Evolutionary conservation across 2,888 invertebrate species (phyloP).

Genomic region (Dryococelus australis): DNA sequence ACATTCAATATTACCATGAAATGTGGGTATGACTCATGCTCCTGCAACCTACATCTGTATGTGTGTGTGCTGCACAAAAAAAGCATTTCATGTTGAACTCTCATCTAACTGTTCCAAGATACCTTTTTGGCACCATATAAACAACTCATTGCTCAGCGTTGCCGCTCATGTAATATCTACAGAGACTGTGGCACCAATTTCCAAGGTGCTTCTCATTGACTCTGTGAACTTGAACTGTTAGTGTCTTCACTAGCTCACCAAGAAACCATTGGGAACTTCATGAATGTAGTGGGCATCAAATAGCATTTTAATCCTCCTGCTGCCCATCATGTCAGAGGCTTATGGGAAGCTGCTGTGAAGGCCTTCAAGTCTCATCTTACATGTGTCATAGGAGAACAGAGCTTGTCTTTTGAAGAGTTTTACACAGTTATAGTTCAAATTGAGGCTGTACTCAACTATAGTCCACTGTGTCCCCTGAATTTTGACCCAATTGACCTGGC

Average conservation of each 20-base stretch:
- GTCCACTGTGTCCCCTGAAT: slow-evolving; percentile 40
- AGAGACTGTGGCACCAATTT: slow-evolving; percentile 52
- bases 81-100: slow-evolving; percentile 53
- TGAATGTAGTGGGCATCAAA: slow-evolving; percentile 32
- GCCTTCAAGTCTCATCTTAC: slow-evolving; percentile 45
- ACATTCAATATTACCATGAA: background rate
- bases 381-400: slow-evolving; percentile 33
- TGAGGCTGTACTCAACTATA: slow-evolving; percentile 43
- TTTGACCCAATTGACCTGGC: background rate
- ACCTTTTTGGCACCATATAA: slow-evolving; percentile 52
- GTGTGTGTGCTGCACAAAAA: slow-evolving; percentile 51
- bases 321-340: slow-evolving; percentile 46
- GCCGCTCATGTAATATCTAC: slow-evolving; percentile 41
- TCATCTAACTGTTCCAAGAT: slow-evolving; percentile 50
- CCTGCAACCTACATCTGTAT: background rate
- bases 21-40: background rate
- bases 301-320: slow-evolving; percentile 47
- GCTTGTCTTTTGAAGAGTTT: slow-evolving; percentile 45
- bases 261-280: background rate
- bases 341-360: slow-evolving; percentile 43
- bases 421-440: slow-evolving; percentile 41
- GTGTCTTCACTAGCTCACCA: slow-evolving; percentile 29
- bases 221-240: slow-evolving; percentile 45
- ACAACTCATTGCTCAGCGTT: slow-evolving; percentile 52
- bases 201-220: slow-evolving; percentile 50